A percentile compares a stretch with the other conserved stretches of the same genome.
phyloP scores from a whole-genome alignment of 2,888 invertebrate species.

The Belgica antarctica region DNA sequence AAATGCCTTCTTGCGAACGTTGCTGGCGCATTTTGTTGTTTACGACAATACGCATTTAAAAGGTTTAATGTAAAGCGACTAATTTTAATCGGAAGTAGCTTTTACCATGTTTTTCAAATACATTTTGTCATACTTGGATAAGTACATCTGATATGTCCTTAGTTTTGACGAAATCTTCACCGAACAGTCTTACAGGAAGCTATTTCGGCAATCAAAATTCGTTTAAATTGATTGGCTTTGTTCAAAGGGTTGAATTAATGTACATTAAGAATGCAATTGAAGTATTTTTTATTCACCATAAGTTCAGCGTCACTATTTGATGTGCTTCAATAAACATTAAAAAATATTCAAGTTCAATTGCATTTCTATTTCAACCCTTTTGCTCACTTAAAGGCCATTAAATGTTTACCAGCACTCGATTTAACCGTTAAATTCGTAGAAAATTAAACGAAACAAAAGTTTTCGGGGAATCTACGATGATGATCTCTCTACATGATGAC shows the following conservation, averaged over 20 bases:
- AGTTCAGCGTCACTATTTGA: constrained; percentile 23
- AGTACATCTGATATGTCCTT: neutral
- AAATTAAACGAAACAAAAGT: neutral
- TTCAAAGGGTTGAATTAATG: neutral
- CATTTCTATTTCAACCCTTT: constrained; percentile 43
- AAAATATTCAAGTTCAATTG: constrained; percentile 41
- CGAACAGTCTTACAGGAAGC: neutral
- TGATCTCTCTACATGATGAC: constrained; percentile 16
- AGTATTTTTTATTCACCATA: no score
- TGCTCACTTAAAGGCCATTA: neutral
- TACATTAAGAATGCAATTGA: neutral
- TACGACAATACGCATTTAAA: constrained; percentile 19
- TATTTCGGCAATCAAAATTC: neutral
- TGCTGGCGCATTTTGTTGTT: constrained; percentile 24
- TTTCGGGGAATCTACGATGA: neutral
- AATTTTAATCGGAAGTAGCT: constrained; percentile 42
- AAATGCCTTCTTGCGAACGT: neutral
- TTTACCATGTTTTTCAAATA: neutral
- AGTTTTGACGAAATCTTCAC: neutral
- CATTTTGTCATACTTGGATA: constrained; percentile 43
- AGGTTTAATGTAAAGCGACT: constrained; percentile 22
- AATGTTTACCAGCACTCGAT: neutral
- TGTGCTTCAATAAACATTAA: constrained; percentile 37
- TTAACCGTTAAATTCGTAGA: constrained; percentile 20
- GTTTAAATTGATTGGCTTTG: neutral